Percentiles rank a stretch among this genome's conserved stretches.
Conservation (phyloP, 2,113 vertebrate species). For the Microtus richardsoni region DNA sequence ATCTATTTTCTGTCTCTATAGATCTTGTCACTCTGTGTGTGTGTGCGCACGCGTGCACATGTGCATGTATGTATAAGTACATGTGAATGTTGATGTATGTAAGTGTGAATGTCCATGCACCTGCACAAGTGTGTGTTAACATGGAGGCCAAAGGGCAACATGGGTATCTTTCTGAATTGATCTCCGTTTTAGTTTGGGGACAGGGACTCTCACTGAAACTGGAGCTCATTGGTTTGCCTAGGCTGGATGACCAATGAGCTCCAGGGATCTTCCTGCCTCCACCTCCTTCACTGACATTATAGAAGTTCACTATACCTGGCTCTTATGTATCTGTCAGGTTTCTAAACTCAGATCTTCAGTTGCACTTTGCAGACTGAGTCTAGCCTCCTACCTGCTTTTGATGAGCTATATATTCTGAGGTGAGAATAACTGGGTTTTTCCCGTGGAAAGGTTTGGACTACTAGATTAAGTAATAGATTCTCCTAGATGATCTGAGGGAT, state of each 20-base stretch:
- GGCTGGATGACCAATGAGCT: background rate
- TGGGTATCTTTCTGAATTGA: background rate
- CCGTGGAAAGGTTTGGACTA: background rate
- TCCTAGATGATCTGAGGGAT: background rate
- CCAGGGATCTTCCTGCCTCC: background rate
- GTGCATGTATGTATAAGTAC: background rate
- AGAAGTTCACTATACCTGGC: background rate
- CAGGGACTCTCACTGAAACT: background rate
- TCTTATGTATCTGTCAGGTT: background rate
- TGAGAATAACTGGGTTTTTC: background rate
- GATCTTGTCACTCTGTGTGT: background rate
- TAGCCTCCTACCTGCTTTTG: background rate
- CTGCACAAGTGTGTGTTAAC: background rate
- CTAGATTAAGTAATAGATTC: background rate
- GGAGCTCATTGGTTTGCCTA: background rate
- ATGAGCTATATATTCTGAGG: background rate
- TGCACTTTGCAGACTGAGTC: background rate
- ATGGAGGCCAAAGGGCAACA: background rate
- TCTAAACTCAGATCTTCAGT: background rate
- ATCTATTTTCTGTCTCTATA: background rate
- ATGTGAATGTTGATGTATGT: background rate
- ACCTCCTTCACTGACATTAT: background rate
- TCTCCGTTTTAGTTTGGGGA: background rate
- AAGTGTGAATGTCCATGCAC: background rate
- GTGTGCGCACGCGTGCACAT: background rate